Evolutionary conservation across 1,140 invertebrate genomes (phyloP).

Genomic region (Drosophila kohkoa): DNA sequence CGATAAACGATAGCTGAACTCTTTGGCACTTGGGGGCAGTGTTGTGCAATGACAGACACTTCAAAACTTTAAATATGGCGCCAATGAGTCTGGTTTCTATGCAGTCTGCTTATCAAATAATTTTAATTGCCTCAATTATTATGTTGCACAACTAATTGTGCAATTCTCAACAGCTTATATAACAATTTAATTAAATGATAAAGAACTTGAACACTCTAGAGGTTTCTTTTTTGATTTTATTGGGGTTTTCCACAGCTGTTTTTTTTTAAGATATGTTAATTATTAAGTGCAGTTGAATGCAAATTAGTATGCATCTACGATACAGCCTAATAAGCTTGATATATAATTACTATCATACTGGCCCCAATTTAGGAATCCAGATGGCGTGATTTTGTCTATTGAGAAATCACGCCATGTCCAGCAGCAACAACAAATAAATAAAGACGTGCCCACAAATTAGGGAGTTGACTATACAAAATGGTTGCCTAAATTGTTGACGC

Average conservation of each 20-base stretch:
- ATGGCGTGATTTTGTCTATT: conserved; percentile 31
- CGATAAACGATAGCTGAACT: conserved; percentile 60
- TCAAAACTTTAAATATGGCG: conserved; percentile 36
- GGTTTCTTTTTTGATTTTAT: neutral
- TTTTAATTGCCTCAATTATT: conserved; percentile 7
- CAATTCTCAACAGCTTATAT: conserved; percentile 21
- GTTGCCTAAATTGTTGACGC: conserved; percentile 7
- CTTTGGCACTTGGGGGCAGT: conserved; percentile 17
- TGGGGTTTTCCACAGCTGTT: neutral
- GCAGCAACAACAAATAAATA: conserved; percentile 1
- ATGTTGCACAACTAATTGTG: conserved; percentile 27
- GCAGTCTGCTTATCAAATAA: conserved; percentile 22
- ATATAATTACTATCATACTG: conserved; percentile 22
- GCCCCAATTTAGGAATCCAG: conserved; percentile 21
- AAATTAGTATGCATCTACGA: conserved; percentile 18
- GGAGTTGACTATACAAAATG: conserved; percentile 9
- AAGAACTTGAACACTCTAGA: neutral
- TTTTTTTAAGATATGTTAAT: too few species aligned
- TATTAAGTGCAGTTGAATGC: conserved; percentile 17
- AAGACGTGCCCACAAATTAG: conserved; percentile 20
- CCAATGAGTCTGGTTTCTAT: conserved; percentile 16
- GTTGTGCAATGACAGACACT: conserved; percentile 18
- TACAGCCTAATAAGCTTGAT: conserved; percentile 34
- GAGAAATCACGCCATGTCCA: conserved; percentile 41
- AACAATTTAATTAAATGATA: conserved; percentile 18